phyloP scores from a whole-genome alignment of 30 jellyfish, hydroid and myxozoan species.

The Hydractinia echinata region DNA sequence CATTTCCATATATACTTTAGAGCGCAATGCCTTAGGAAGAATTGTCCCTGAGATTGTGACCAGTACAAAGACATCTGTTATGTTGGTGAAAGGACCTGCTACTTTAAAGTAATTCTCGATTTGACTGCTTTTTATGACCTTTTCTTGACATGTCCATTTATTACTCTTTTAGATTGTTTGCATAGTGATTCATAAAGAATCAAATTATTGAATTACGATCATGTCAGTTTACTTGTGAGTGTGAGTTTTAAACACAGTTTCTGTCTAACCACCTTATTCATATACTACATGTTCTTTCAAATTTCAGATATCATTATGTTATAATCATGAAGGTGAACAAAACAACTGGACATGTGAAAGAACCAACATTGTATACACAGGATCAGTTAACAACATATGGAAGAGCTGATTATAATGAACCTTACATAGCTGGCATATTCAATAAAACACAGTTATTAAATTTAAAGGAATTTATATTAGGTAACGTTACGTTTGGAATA shows the following conservation, averaged over 20 bases:
- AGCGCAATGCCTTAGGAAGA: too few species aligned
- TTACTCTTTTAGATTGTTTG: not conserved
- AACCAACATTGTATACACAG: not conserved
- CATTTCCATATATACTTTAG: too few species aligned
- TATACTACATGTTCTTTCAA: too few species aligned
- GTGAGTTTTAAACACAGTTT: not conserved
- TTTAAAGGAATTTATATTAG: not conserved
- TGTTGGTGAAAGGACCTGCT: too few species aligned
- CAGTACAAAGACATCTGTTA: too few species aligned
- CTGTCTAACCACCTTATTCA: too few species aligned
- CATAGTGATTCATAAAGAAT: not conserved
- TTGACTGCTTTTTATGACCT: too few species aligned
- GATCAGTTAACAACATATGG: not conserved
- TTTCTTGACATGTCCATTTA: too few species aligned
- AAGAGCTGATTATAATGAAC: slow-evolving; percentile 28
- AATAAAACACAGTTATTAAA: not conserved
- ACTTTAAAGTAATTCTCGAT: too few species aligned
- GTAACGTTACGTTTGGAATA: not conserved
- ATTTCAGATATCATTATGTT: not conserved
- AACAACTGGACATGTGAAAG: not conserved
- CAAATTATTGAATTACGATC: not conserved
- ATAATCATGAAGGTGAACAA: slow-evolving; percentile 17
- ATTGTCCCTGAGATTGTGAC: too few species aligned
- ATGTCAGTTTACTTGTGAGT: not conserved
- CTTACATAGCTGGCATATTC: slow-evolving; percentile 21